phyloP scores from a whole-genome alignment of 1,140 invertebrate genomes.

The Harlomillsia oculata region DNA sequence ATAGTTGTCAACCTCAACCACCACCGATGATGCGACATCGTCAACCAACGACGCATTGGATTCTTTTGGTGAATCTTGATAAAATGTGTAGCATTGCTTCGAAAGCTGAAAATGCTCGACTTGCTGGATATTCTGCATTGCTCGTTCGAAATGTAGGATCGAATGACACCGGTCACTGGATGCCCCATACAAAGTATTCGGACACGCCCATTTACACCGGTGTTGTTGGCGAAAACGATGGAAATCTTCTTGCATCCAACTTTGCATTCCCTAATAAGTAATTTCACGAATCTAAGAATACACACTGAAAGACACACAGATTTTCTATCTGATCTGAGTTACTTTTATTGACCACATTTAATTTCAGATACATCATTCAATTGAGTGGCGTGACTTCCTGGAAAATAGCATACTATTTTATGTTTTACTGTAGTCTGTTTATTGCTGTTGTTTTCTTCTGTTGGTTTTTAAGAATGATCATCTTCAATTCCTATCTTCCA shows the following conservation, averaged over 20 bases:
- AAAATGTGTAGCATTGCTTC: conserved; percentile 1
- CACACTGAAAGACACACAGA: too few relatives aligned
- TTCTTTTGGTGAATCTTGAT: conserved; percentile 1
- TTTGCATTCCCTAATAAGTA: background rate
- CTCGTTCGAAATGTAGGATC: conserved; percentile 10
- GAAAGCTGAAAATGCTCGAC: conserved; percentile 3
- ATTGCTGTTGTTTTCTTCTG: conserved; percentile 5
- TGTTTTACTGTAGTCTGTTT: background rate
- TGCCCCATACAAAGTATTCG: background rate
- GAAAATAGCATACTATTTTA: conserved; percentile 5
- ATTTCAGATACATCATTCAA: background rate
- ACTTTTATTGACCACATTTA: background rate
- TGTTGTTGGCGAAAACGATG: conserved; percentile 6
- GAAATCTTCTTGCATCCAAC: background rate
- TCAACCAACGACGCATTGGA: background rate
- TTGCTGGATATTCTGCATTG: conserved; percentile 6
- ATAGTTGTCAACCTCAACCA: background rate
- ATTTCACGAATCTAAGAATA: too few relatives aligned
- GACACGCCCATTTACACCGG: conserved; percentile 1
- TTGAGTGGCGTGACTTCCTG: background rate
- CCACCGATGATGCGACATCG: background rate
- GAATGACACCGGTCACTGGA: conserved; percentile 7
- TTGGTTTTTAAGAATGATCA: conserved; percentile 1
- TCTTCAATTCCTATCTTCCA: conserved; percentile 5
- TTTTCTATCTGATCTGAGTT: too few relatives aligned